Conservation (phyloP, 1,140 invertebrate genomes). For the Elysia chlorotica region DNA sequence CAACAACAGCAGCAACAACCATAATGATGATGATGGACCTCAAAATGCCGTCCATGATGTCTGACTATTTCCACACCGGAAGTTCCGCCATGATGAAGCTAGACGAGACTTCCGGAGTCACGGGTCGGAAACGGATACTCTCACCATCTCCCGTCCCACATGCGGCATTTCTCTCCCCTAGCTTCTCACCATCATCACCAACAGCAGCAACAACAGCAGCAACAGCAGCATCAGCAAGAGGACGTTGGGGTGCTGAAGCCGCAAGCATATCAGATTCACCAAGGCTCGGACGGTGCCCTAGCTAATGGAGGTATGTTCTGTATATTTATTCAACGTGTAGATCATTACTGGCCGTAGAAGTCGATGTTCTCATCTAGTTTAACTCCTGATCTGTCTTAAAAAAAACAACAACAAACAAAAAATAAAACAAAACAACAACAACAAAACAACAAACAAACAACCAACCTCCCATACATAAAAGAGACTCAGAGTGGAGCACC, state of each 20-base stretch:
- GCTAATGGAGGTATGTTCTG: neutral
- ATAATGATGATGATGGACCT: constrained; percentile 24
- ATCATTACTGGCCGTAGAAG: neutral
- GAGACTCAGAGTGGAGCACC: neutral
- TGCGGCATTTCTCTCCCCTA: neutral
- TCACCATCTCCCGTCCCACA: neutral
- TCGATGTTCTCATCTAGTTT: neutral
- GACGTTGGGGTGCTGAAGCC: too few species aligned
- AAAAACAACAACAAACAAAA: neutral
- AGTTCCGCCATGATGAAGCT: neutral
- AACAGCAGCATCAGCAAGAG: neutral
- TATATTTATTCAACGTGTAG: neutral
- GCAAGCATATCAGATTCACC: neutral
- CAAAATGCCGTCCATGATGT: constrained; percentile 19
- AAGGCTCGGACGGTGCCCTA: neutral
- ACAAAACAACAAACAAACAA: neutral
- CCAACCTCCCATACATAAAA: neutral
- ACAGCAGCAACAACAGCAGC: neutral
- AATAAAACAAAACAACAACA: neutral
- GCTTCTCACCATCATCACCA: neutral
- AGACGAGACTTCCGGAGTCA: neutral
- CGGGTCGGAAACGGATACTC: neutral
- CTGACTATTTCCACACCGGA: constrained; percentile 12
- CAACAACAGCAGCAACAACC: too few species aligned
- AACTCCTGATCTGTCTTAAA: neutral